Percentiles rank a stretch among this genome's conserved stretches.
Conservation (phyloP, 2,888 invertebrate species). For the Seira sanloemensis region DNA sequence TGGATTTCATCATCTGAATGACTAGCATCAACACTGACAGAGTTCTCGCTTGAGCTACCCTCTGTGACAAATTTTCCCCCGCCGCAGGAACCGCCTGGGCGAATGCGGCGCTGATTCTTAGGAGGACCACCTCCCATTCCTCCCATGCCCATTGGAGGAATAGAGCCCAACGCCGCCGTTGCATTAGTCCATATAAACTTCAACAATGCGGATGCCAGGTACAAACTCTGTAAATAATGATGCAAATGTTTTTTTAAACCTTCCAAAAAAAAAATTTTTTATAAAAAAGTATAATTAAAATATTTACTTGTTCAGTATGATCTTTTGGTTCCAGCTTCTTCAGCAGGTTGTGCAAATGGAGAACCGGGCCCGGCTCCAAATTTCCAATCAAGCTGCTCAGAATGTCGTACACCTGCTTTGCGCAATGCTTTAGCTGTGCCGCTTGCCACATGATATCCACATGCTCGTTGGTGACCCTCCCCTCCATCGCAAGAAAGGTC, state of each 20-base stretch:
- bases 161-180: conserved; percentile 74
- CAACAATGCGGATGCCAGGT: conserved; percentile 91
- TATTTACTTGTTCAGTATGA: conserved; percentile 91
- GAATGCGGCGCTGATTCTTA: conserved; percentile 45
- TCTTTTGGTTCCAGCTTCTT: conserved; percentile 92
- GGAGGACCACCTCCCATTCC: conserved; percentile 74
- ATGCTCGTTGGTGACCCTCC: conserved; percentile 95
- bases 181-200: conserved; percentile 92
- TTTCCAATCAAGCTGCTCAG: conserved; percentile 93
- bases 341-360: conserved; percentile 91
- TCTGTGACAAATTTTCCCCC: conserved; percentile 61
- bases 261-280: too few species aligned
- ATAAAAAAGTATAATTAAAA: conserved; percentile 51
- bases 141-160: not conserved
- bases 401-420: conserved; percentile 93
- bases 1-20: conserved; percentile 86
- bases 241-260: too few species aligned
- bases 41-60: conserved; percentile 85
- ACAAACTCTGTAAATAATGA: conserved; percentile 84
- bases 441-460: conserved; percentile 95
- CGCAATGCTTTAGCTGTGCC: conserved; percentile 95
- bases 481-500: conserved; percentile 98
- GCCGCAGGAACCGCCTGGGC: conserved; percentile 25
- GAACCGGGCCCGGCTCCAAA: conserved; percentile 89
- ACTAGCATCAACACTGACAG: conserved; percentile 87